A percentile compares a stretch with the other conserved stretches of the same genome.
Conservation (phyloP, 2,888 invertebrate species). For the Amphipoea oculea region DNA sequence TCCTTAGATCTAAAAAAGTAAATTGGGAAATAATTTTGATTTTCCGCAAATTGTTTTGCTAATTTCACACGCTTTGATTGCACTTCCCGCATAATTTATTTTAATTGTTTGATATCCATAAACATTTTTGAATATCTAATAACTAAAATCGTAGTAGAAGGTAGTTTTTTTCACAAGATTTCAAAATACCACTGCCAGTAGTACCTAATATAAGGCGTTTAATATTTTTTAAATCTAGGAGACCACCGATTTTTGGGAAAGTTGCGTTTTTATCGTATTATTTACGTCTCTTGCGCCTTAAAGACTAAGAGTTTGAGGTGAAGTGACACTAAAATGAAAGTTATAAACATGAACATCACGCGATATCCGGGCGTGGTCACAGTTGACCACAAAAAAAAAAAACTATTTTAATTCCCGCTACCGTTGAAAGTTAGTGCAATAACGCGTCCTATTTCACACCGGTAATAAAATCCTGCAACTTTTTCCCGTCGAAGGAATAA, state of each 20-base stretch:
- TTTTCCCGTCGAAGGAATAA: constrained; percentile 89
- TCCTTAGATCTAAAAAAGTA: constrained; percentile 5
- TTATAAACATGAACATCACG: constrained; percentile 67
- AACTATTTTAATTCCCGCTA: constrained; percentile 85
- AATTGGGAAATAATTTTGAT: constrained; percentile 24
- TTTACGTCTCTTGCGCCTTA: background rate
- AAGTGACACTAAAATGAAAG: constrained; percentile 34
- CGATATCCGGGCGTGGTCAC: constrained; percentile 69
- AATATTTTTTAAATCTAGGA: background rate
- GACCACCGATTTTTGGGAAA: too few species aligned
- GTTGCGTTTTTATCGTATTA: background rate
- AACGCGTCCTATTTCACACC: constrained; percentile 90
- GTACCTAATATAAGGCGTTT: background rate
- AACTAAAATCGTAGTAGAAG: too few species aligned
- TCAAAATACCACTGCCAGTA: background rate
- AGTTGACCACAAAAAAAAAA: constrained; percentile 85
- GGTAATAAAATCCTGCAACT: constrained; percentile 89
- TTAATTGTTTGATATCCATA: background rate
- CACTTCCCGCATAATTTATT: constrained; percentile 3
- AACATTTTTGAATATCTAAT: background rate
- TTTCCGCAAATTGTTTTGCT: constrained; percentile 26
- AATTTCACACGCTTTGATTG: constrained; percentile 1
- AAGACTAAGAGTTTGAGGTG: background rate
- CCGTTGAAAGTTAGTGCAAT: constrained; percentile 87
- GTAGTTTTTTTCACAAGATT: background rate